Conservation (phyloP, 2,113 vertebrate species). For the Motacilla tschutschensis region DNA sequence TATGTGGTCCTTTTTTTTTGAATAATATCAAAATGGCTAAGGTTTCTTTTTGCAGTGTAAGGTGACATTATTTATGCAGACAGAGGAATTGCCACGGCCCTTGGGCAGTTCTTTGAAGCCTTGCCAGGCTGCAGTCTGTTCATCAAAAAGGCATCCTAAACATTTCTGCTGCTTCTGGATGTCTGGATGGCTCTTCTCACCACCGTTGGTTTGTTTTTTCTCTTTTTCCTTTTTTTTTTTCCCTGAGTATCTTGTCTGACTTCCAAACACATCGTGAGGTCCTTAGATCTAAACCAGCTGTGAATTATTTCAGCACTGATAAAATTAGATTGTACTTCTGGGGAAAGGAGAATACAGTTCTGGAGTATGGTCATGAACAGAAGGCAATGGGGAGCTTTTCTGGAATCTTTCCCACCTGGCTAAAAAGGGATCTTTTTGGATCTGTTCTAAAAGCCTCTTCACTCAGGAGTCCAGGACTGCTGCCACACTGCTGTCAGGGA, state of each 20-base stretch:
- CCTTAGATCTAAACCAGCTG: slow-evolving; percentile 51
- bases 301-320: slow-evolving; percentile 18
- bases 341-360: background rate
- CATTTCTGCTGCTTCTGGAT: slow-evolving; percentile 8
- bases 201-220: background rate
- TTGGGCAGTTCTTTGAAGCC: background rate
- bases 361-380: background rate
- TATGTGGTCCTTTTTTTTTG: background rate
- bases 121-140: background rate
- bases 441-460: background rate
- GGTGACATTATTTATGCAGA: background rate
- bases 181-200: slow-evolving; percentile 13
- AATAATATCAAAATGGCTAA: background rate
- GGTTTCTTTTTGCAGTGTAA: background rate
- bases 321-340: background rate
- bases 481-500: background rate
- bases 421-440: background rate
- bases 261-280: slow-evolving; percentile 28
- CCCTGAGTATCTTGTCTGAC: slow-evolving; percentile 34
- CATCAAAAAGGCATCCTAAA: slow-evolving; percentile 43
- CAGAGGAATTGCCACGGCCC: background rate
- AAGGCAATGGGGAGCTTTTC: background rate
- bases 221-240: background rate
- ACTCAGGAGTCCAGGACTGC: fast-evolving
- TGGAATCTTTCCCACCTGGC: fast-evolving